Evolutionary conservation across 2,888 invertebrate species (phyloP), one percentile per base, ranked within the genome.

Genomic region (Rhingia rostrata): DNA sequence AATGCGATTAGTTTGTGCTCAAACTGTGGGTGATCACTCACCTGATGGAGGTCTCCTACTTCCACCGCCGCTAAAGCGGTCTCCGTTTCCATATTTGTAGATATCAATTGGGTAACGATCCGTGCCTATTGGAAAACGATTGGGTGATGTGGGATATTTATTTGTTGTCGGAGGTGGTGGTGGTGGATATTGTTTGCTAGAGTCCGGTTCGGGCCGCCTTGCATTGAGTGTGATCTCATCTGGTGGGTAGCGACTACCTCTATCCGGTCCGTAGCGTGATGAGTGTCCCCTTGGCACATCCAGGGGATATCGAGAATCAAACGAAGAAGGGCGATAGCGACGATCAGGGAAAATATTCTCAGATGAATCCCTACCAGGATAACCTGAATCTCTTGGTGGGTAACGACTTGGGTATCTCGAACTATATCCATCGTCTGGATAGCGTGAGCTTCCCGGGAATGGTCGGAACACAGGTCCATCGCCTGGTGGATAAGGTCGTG

Each of bases 111-210:
- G 93, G 88, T 91, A 93, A 54, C 92, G 91, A 82, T 92, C 92
- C 14, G 88, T 90, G 77, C 92, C 92, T 86, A 91, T 92, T 70
- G 94, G 94, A 87, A 93, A 94, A 37, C 93, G 92, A 87, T 93
- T 94, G 1, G 91, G 89, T 5, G 91, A 92, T 4, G 91, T 88
- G 4, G 93, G 93, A 86, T 93, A 93, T 88, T 93, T 92, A 86
- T 92, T 93, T 45, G 91, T 88, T 41, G 90, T 87, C 22, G 92
- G 91, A 35, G 93, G 92, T 22, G 90, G 89, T 4, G 92, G 92
- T 9, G 93, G 92, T 6, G 93, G 92, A 78, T 92, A 90, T 2
- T 92, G 92, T 88, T 93, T 92, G 9, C 93, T 93, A 0, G 92
- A 91, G 60, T 92, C 93, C 0, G 93, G 92, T 51, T 90, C 90